phyloP scores from a whole-genome alignment of 2,888 invertebrate species.

The Synergus umbraculus region DNA sequence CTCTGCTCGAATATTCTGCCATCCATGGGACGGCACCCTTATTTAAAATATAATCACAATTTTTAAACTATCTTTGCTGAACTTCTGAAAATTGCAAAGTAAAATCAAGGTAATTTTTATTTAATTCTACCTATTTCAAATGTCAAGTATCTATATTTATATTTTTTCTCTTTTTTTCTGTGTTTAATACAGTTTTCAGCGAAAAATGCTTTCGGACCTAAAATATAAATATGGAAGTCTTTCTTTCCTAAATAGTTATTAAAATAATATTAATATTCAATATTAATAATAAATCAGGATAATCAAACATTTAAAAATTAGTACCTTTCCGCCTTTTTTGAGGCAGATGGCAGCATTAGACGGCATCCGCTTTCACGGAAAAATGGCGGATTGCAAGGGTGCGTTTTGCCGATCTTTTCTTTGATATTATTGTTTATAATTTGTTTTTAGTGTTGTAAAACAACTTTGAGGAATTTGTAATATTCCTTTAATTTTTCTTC shows the following conservation, averaged over 20 bases:
- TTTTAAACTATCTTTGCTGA: too few relatives aligned
- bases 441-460: constrained; percentile 39
- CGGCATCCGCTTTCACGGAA: constrained; percentile 35
- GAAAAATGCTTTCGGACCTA: too few relatives aligned
- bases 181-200: too few relatives aligned
- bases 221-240: background rate
- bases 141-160: too few relatives aligned
- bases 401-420: constrained; percentile 51
- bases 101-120: too few relatives aligned
- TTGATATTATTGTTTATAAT: constrained; percentile 40
- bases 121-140: too few relatives aligned
- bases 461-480: constrained; percentile 37
- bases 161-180: too few relatives aligned
- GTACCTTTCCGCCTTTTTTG: background rate
- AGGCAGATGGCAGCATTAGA: background rate
- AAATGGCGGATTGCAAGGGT: constrained; percentile 57
- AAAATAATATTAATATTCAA: background rate
- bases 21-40: too few relatives aligned
- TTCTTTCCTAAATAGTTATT: background rate
- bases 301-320: background rate
- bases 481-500: background rate
- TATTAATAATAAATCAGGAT: too few relatives aligned
- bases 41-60: too few relatives aligned
- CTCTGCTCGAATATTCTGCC: too few relatives aligned
- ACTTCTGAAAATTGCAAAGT: too few relatives aligned